Evolutionary conservation across 2,888 invertebrate species (phyloP).

Genomic region (Synanthedon myopaeformis): DNA sequence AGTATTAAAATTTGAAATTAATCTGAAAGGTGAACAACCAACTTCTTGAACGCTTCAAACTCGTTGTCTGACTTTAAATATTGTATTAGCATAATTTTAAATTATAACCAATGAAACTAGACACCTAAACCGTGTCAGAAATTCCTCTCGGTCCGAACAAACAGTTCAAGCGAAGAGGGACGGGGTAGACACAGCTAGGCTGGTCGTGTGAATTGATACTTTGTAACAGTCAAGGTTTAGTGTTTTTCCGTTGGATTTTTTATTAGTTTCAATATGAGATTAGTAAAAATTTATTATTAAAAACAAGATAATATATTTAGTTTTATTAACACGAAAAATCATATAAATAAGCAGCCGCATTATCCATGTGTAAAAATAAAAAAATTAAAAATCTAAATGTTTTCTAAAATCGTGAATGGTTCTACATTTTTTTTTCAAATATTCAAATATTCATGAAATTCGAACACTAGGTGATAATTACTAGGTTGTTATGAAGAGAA

Average conservation of each 20-base stretch:
- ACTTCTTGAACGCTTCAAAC: constrained; percentile 1
- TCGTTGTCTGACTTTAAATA: constrained; percentile 17
- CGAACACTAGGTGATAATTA: too few relatives aligned
- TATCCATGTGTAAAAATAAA: too few relatives aligned
- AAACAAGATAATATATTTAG: too few relatives aligned
- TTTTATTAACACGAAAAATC: too few relatives aligned
- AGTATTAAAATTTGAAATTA: background rate
- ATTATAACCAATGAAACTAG: constrained; percentile 22
- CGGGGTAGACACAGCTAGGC: background rate
- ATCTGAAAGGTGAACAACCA: background rate
- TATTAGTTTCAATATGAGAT: too few relatives aligned
- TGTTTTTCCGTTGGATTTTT: constrained; percentile 8
- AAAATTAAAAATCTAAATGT: too few relatives aligned
- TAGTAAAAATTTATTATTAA: too few relatives aligned
- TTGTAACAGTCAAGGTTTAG: constrained; percentile 7
- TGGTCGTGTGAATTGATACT: background rate
- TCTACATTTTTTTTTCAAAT: too few relatives aligned
- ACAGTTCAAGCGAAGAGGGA: background rate
- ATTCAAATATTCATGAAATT: too few relatives aligned
- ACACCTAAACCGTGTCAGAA: constrained; percentile 15
- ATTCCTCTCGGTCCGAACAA: background rate
- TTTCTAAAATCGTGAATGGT: too few relatives aligned
- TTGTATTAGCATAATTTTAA: constrained; percentile 34
- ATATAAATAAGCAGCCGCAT: too few relatives aligned
- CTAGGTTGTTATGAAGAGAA: too few relatives aligned